Base-by-base conservation (phyloP, 2,888 invertebrate species). In the Chymomyza amoena region DNA sequence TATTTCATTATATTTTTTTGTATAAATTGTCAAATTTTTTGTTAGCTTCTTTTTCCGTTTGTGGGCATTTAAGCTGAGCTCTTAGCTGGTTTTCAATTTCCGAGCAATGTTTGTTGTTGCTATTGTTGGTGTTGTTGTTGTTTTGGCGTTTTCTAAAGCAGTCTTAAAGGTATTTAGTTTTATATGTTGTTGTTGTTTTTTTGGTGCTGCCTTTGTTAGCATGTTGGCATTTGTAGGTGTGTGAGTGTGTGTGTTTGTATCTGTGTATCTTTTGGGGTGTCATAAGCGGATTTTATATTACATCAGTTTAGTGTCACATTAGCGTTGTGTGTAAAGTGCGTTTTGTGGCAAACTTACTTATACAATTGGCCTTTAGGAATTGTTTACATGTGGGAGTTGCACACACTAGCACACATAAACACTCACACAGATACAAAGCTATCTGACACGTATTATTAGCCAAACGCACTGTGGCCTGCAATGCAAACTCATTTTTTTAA, bases 241-340 rank as follows among this genome's bases (percentile, higher is more conserved):
- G 54, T 54, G 54, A 2, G 52, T n/a, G 15, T 54, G 54, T 54
- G 18, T 39, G 28, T 32, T 3, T 64, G 56, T 50, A 36, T 60
- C 32, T 66, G 63, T 80, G 87, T 80, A 80, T 4, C 32, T 32
- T 32, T 87, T 80, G 72, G 56, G 54, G 78, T 70, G 57, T 70
- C 66, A 76, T 85, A 85, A 85, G 80, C 87, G 83, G 88, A 87
- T 85, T 85, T 79, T 73, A 77, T 82, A 78, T 87, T 77, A 85
- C 84, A 88, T 87, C 84, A 87, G 83, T 84, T 85, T 85, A 87
- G 79, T 87, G 84, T 88, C 84, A 85, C 85, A 85, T 85, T 88
- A 85, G 88, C 74, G 68, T 65, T 62, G 52, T 61, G 39, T 61
- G 61, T 45, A 13, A 45, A 61, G 39, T 61, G 61, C 18, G 39